Evolutionary conservation across 2,888 invertebrate genomes (phyloP), one percentile per base, ranked within the genome.

Genomic region (Hemithea aestivaria): DNA sequence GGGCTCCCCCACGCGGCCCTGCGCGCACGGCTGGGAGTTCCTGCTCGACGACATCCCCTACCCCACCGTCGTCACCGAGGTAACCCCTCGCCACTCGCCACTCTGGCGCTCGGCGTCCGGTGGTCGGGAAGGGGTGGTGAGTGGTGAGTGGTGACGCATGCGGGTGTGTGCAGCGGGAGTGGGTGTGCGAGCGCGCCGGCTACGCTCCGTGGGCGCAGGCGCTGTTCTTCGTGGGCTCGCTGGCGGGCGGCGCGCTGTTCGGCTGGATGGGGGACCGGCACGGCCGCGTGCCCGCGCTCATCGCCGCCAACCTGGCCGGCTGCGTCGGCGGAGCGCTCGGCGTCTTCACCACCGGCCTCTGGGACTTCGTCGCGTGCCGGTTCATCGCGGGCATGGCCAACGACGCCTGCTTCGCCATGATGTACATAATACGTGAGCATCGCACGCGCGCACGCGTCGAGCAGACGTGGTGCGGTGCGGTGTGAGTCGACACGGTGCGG

Each of bases 331-430:
- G 94, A 3, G 78, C 93, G 10, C 89, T 90, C 1, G 93, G 93
- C 0, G 91, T 92, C 0, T 92, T 91, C 58, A 88, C 90, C 7
- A 76, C 70, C 3, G 90, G 88, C 21, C 93, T 94, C 63, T 91
- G 91, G 91, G 87, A 91, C 41, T 96, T 95, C 67, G 89, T 92
- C 11, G 60, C 91, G 2, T 92, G 93, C 68, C 87, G 95, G 29
- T 95, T 95, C 72, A 80, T 95, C 38, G 92, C 94, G 16, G 95
- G 95, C 30, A 90, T 95, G 80, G 92, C 93, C 10, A 94, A 93
- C 65, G 95, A 95, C 72, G 94, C 93, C 67, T 93, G 93, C 68
- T 94, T 93, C 71, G 92, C 93, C 40, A 94, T 94, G 92, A 93
- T 95, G 90, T 95, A 94, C 58, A 94, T 95, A 71, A 77, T 95